Conservation (phyloP, 2,888 invertebrate species). For the Glomeris marginata region DNA sequence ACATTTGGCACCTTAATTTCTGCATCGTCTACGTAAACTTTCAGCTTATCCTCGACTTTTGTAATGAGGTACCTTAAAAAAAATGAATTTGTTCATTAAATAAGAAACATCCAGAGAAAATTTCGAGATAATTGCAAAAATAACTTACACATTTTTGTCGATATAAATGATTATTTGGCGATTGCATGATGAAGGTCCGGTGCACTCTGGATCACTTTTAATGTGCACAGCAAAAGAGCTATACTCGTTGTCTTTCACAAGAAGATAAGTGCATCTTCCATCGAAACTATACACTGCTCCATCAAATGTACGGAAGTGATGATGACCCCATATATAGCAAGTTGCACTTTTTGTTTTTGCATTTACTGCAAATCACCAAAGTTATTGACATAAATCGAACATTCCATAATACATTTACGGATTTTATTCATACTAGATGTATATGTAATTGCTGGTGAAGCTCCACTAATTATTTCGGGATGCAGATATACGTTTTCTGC, state of each 20-base stretch:
- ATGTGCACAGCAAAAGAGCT: conserved; percentile 51
- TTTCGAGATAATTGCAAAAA: background rate
- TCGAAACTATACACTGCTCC: conserved; percentile 57
- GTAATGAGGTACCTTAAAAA: conserved; percentile 27
- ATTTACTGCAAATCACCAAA: background rate
- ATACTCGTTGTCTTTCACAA: conserved; percentile 52
- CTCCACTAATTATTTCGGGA: background rate
- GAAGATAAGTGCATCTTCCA: conserved; percentile 57
- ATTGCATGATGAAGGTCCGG: conserved; percentile 34
- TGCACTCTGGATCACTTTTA: conserved; percentile 39
- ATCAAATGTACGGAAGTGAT: conserved; percentile 73
- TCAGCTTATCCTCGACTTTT: conserved; percentile 13
- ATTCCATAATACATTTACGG: background rate
- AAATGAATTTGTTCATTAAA: background rate
- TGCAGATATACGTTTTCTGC: background rate
- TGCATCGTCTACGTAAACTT: background rate
- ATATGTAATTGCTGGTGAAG: background rate
- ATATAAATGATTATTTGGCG: conserved; percentile 46
- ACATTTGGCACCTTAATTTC: conserved; percentile 39
- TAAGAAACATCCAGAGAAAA: too few species aligned
- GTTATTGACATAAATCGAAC: conserved; percentile 14
- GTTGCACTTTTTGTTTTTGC: conserved; percentile 33
- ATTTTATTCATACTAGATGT: too few species aligned
- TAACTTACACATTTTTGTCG: conserved; percentile 48
- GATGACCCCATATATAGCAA: conserved; percentile 66